phyloP scores from a whole-genome alignment of 1,140 invertebrate genomes.

The Thaumetopoea pityocampa region DNA sequence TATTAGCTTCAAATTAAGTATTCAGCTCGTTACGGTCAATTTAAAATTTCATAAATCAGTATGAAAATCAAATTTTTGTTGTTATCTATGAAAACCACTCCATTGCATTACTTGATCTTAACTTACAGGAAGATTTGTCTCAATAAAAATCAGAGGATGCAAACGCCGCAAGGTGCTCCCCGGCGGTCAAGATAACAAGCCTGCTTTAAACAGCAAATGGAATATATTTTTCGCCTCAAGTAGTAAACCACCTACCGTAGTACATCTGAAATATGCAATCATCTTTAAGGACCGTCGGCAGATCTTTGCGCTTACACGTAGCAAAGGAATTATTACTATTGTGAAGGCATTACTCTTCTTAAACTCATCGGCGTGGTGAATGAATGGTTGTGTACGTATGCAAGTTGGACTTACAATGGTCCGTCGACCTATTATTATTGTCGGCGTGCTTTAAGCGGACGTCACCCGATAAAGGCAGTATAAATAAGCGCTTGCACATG shows the following conservation, averaged over 20 bases:
- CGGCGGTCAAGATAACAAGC: too few species aligned
- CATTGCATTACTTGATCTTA: too few species aligned
- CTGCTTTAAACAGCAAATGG: too few species aligned
- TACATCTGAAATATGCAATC: slow-evolving; percentile 8
- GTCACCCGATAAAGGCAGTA: slow-evolving; percentile 52
- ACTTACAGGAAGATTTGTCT: too few species aligned
- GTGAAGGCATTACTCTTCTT: slow-evolving; percentile 44
- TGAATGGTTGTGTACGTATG: slow-evolving; percentile 49
- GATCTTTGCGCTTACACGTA: slow-evolving; percentile 22
- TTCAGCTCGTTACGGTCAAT: too few species aligned
- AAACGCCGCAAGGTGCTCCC: too few species aligned
- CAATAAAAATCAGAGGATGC: too few species aligned
- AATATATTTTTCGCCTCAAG: too few species aligned
- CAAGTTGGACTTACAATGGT: slow-evolving; percentile 47
- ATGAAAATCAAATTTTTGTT: too few species aligned
- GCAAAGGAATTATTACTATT: slow-evolving; percentile 51
- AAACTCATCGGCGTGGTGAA: slow-evolving; percentile 36
- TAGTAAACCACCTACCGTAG: slow-evolving; percentile 1
- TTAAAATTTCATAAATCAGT: too few species aligned
- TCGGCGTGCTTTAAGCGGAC: slow-evolving; percentile 55
- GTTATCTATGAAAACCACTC: too few species aligned
- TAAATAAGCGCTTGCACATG: slow-evolving; percentile 52
- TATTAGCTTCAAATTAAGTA: too few species aligned
- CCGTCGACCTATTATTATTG: slow-evolving; percentile 57
- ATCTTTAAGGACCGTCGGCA: slow-evolving; percentile 19